Conservation (phyloP, 1,140 invertebrate genomes). For the Bombus superbus region DNA sequence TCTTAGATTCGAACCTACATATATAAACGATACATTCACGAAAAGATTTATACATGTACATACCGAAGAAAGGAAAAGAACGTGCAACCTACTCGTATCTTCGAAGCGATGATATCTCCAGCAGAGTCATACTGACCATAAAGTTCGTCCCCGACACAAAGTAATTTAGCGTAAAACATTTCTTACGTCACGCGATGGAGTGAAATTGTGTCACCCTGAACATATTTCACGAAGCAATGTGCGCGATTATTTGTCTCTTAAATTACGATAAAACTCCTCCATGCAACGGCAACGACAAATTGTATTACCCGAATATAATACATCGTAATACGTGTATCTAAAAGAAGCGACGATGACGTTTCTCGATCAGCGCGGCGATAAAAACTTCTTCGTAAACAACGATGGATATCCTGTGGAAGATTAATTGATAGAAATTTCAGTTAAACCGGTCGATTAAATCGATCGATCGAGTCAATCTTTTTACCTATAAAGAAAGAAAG, state of each 20-base stretch:
- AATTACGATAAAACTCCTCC: neutral
- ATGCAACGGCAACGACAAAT: neutral
- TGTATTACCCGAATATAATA: neutral
- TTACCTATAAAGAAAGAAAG: too few relatives aligned
- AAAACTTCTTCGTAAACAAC: too few relatives aligned
- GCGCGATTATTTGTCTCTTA: neutral
- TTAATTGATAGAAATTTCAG: too few relatives aligned
- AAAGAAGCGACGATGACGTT: too few relatives aligned
- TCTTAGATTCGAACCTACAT: neutral
- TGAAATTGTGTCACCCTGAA: neutral
- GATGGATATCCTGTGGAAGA: too few relatives aligned
- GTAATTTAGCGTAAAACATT: slow-evolving; percentile 5
- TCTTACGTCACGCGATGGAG: neutral
- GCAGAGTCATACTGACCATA: neutral
- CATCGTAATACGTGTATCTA: too few relatives aligned
- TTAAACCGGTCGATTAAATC: too few relatives aligned
- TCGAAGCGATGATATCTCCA: neutral
- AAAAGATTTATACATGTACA: neutral
- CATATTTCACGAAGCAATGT: neutral
- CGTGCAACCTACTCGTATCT: neutral
- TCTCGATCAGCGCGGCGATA: too few relatives aligned
- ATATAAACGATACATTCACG: neutral
- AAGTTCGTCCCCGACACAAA: neutral
- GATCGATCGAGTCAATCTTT: too few relatives aligned
- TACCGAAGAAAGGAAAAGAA: neutral